Percentiles rank a stretch among this genome's conserved stretches.
These are phyloP conservation scores for Drosophila mimica DNA, from an alignment of 2,888 invertebrate genomes.

Conservation along the genomic window DNA sequence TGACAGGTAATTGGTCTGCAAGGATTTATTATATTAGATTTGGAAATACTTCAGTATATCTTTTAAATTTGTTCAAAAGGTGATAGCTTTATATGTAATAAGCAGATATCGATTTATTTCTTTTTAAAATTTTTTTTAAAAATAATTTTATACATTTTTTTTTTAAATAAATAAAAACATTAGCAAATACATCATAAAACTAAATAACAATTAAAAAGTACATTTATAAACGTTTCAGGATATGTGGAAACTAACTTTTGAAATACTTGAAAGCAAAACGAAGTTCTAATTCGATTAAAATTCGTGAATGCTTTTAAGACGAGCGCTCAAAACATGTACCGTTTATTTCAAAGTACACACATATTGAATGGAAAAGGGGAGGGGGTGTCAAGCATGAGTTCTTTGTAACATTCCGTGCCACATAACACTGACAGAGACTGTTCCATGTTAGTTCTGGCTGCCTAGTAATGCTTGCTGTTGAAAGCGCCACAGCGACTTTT, in stretches of 20 bases:
- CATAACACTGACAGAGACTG: slow-evolving; percentile 2
- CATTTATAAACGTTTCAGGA: background rate
- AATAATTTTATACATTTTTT: too few species aligned
- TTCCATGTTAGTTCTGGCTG: slow-evolving; percentile 42
- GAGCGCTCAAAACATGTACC: background rate
- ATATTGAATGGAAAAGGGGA: background rate
- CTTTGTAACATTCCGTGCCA: slow-evolving; percentile 30
- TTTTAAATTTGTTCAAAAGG: background rate
- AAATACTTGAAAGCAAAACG: background rate
- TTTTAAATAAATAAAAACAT: background rate
- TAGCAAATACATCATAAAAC: background rate
- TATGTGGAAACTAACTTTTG: background rate
- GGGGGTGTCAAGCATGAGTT: slow-evolving; percentile 2
- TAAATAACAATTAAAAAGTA: background rate
- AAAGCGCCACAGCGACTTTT: slow-evolving; percentile 44
- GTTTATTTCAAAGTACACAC: background rate
- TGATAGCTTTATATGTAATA: background rate
- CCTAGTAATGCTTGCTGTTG: slow-evolving; percentile 51
- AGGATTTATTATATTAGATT: too few species aligned
- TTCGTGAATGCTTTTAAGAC: background rate
- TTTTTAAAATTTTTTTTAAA: too few species aligned
- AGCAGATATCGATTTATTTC: background rate
- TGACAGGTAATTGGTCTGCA: too few species aligned
- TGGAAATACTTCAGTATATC: too few species aligned
- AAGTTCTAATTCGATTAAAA: background rate